Evolutionary conservation across 2,888 invertebrate species (phyloP).

Genomic region (Cactoblastis cactorum): DNA sequence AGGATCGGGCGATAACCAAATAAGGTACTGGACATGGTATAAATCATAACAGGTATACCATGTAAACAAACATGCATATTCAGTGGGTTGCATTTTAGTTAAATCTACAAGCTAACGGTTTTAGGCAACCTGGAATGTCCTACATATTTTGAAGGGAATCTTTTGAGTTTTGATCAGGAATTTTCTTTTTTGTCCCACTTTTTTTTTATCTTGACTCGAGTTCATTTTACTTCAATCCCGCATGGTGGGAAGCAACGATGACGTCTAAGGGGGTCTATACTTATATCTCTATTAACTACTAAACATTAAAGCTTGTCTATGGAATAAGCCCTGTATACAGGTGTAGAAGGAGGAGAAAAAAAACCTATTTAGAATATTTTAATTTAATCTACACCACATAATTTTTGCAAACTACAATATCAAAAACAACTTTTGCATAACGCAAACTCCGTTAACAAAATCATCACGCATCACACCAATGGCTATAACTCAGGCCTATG

Average conservation of each 20-base stretch:
- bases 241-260: too few species aligned
- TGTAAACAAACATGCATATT: conserved; percentile 48
- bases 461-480: not conserved
- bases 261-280: too few species aligned
- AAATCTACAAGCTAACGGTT: not conserved
- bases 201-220: too few species aligned
- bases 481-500: not conserved
- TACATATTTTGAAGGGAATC: not conserved
- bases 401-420: not conserved
- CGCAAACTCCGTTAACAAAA: not conserved
- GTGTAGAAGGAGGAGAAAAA: too few species aligned
- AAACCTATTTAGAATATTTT: too few species aligned
- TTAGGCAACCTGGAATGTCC: not conserved
- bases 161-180: not conserved
- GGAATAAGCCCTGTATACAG: too few species aligned
- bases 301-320: too few species aligned
- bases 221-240: too few species aligned
- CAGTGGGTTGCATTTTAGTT: conserved; percentile 18
- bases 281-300: too few species aligned
- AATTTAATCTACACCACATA: not conserved
- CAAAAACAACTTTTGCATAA: not conserved
- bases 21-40: conserved; percentile 47
- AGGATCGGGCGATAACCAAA: conserved; percentile 51
- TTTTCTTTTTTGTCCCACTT: too few species aligned
- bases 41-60: conserved; percentile 53